Conservation (phyloP, 2,113 vertebrate genomes). For the human (Homo sapiens) region GRCh38 chr22:30128501-30129000, state of each 20-base stretch:
- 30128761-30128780: not conserved
- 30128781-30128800: not conserved
- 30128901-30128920: not conserved
- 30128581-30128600: not conserved
- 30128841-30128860: not conserved
- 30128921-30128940: not conserved
- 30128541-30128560: not conserved
- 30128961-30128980: too few relatives aligned
- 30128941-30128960: too few relatives aligned
- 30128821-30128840: not conserved
- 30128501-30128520: constrained; percentile 29
- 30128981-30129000: too few relatives aligned
- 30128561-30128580: not conserved
- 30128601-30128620: not conserved
- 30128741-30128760: not conserved
- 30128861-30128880: constrained; percentile 11
- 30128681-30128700: not conserved
- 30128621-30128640: not conserved
- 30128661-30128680: not conserved
- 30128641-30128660: constrained; percentile 30
- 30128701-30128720: not conserved
- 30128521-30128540: not conserved
- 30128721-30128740: not conserved
- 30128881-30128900: not conserved
- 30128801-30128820: not conserved